Evolutionary conservation across 2,888 invertebrate species (phyloP), one percentile per base, ranked within the genome.

Genomic region (Quadroppia sp.): DNA sequence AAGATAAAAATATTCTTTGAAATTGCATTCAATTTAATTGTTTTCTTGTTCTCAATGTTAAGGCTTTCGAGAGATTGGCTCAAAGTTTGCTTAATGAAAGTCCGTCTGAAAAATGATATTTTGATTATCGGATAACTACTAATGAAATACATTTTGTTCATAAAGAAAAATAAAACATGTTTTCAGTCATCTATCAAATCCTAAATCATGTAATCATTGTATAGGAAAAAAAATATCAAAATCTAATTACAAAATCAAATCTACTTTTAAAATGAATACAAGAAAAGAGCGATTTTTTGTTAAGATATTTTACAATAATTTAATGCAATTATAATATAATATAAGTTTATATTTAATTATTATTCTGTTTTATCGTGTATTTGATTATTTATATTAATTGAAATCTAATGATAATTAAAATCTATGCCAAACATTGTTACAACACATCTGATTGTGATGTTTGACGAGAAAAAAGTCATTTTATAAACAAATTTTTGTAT

Each of bases 61-160:
- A 74, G 74, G 74, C 74, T 13, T 74, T 74, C 53, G 74, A 74
- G 30, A 61, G 53, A 42, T 30, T 74, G 45, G 67, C 67, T 67
- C 67, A 67, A 67, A 67, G 67, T 67, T 23, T 67, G 13, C 67
- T 67, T 20, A 36, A 67, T 42, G 40, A 67, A 40, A 67, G 67
- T 42, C 67, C 67, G 40, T 67, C 67, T 42, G 67, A 67, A 20
- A 67, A 67, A 40, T 67, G 42, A 42, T 40, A n/a, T 1, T 67
- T 67, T 67, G 59, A 59, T 59, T 13, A 30, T 53, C 53, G 53
- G 53, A 53, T 53, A 20, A 48, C 59, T 28, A 30, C 56, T 56
- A 56, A 59, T 59, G 59, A 59, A 59, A 30, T 15, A 20, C 17
- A 17, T 30, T 59, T 32, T 59, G 28, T 20, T 48, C n/a, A 3